Base-by-base conservation (phyloP, 2,113 vertebrate species). In the Mugil cephalus region DNA sequence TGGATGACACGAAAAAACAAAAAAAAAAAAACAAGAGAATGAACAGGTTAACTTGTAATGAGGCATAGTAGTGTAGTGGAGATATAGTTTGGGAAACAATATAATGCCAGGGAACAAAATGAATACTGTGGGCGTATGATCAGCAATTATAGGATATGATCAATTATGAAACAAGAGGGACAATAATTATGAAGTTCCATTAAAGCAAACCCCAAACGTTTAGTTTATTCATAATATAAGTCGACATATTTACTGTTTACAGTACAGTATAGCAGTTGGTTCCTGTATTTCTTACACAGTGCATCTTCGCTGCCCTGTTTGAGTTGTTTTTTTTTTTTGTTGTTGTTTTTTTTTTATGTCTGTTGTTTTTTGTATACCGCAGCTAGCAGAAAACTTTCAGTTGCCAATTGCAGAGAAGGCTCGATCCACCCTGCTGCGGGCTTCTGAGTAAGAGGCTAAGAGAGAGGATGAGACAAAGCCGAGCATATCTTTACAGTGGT, bases 401-500 rank as follows among this genome's bases (percentile, higher is more conserved):
- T 64, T 74, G 75, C 34, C 66, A 60, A 68, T 69, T 79, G 69
- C 68, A 69, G 73, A 65, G 84, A 79, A 35, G 40, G 75, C 72
- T 64, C 67, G 68, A 73, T 74, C 69, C 11, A 69, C 70, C 67
- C 58, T 81, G 83, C 83, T 43, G 66, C 74, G 67, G 87, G 84
- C 52, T 35, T 75, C 74, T 79, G 66, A 87, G 64, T 51, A 56
- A n/a, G n/a, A 30, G 24, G 24, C 24, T 30, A 30, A 30, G 24
- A 77, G 80, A 83, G 67, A 60, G 70, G 60, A 66, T 80, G 69
- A 88, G 64, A 67, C 86, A 83, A 80, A 77, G 69, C 79, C 63
- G 53, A 79, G 61, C 52, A 48, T 79, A 74, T 85, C 80, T 91
- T 84, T 83, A 90, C 91, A 87, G 79, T 82, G 83, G 87, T 69